Conservation (phyloP, 1,140 invertebrate genomes). For the Tetraneura akinire region DNA sequence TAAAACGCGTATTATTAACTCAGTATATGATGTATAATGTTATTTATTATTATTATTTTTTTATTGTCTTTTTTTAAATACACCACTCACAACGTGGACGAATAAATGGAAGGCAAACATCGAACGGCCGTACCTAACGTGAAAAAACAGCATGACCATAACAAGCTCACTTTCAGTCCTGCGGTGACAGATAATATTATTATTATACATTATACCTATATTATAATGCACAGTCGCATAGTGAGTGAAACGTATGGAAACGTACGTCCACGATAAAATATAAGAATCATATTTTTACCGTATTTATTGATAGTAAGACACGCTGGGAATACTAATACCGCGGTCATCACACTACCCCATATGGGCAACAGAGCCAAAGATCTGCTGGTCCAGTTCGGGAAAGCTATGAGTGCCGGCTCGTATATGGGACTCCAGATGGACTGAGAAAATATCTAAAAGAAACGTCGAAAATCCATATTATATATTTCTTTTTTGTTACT, state of each 20-base stretch:
- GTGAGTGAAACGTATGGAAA: no score
- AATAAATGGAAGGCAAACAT: background rate
- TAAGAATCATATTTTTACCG: background rate
- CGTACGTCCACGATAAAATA: no score
- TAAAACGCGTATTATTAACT: no score
- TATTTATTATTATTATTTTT: no score
- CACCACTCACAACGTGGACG: background rate
- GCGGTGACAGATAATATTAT: background rate
- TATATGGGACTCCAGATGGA: background rate
- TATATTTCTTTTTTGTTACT: no score
- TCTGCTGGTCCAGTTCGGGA: conserved; percentile 1
- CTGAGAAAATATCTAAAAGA: conserved; percentile 14
- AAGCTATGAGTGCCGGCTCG: background rate
- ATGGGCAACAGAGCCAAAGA: background rate
- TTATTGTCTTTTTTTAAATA: no score
- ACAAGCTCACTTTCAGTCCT: conserved; percentile 5
- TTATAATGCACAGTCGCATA: no score
- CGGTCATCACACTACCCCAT: background rate
- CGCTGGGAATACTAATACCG: background rate
- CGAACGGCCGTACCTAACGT: conserved; percentile 4
- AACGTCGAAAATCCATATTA: no score
- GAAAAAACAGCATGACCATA: background rate
- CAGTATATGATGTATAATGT: no score
- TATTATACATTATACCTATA: background rate
- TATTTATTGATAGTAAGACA: conserved; percentile 23